Conservation (phyloP, 2,797 vertebrate species). For the Anas bahamensis region DNA sequence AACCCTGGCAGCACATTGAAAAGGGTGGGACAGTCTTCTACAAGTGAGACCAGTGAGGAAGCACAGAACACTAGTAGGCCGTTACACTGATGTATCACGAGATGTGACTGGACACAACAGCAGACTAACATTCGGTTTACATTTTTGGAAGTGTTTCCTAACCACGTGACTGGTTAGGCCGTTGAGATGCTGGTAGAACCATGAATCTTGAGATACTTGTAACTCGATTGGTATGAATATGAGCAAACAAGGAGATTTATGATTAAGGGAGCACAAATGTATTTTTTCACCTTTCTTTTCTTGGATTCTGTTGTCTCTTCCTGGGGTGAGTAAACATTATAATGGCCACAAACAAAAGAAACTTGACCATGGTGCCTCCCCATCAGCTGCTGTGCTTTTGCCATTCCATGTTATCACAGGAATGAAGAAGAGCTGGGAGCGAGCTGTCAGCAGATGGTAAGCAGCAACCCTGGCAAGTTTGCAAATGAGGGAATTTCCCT, state of each 20-base stretch:
- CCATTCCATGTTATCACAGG: neutral
- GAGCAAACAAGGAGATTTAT: neutral
- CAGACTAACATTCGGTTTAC: neutral
- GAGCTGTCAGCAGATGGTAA: neutral
- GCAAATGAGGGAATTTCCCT: constrained; percentile 19
- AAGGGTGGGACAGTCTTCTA: too few species aligned
- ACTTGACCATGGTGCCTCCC: neutral
- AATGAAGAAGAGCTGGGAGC: neutral
- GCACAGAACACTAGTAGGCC: neutral
- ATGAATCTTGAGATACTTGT: neutral
- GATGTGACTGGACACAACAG: neutral
- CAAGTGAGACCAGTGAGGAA: neutral
- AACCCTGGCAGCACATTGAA: neutral
- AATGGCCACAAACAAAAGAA: neutral
- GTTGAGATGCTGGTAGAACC: neutral
- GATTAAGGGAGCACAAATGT: neutral
- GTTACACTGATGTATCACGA: neutral
- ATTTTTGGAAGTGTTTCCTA: neutral
- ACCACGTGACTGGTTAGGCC: neutral
- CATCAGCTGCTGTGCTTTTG: neutral
- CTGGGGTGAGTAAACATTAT: neutral
- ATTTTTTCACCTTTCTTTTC: neutral
- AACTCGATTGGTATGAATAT: neutral
- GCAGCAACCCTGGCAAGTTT: neutral
- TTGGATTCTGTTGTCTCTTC: neutral